phyloP scores from a whole-genome alignment of 1,140 invertebrate species.

The Zaprionus tsacasi region DNA sequence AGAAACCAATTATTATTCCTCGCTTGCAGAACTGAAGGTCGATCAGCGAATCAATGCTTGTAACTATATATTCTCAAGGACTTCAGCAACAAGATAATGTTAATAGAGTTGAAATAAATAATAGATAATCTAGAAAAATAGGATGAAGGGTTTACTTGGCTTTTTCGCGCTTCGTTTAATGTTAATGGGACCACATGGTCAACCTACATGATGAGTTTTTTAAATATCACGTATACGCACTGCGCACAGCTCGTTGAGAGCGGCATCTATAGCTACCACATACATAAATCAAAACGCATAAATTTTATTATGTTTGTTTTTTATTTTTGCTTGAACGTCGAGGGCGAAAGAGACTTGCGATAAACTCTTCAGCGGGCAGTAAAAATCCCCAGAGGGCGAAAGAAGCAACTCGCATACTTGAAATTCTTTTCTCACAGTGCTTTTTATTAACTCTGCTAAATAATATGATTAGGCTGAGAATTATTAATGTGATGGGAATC shows the following conservation, averaged over 20 bases:
- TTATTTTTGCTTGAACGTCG: slow-evolving; percentile 7
- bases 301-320: slow-evolving; percentile 52
- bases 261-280: slow-evolving; percentile 30
- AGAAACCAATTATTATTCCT: too few species aligned
- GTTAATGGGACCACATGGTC: background rate
- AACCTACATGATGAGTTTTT: slow-evolving; percentile 29
- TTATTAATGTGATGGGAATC: background rate
- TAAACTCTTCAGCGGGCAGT: slow-evolving; percentile 24
- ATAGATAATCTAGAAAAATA: too few species aligned
- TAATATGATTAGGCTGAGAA: slow-evolving; percentile 29
- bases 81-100: too few species aligned
- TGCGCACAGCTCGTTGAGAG: slow-evolving; percentile 53
- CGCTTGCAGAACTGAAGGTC: too few species aligned
- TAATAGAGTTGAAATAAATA: background rate
- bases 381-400: slow-evolving; percentile 21
- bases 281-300: slow-evolving; percentile 54
- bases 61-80: too few species aligned
- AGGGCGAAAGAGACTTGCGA: background rate
- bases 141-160: background rate
- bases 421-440: slow-evolving; percentile 56
- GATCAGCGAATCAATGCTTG: too few species aligned
- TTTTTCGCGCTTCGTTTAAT: slow-evolving; percentile 9
- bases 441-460: slow-evolving; percentile 67
- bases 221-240: slow-evolving; percentile 56
- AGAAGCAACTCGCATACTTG: slow-evolving; percentile 37